Percentiles rank a stretch among this genome's conserved stretches.
These are phyloP conservation scores for Melikaiella ostensackeni DNA, from an alignment of 2,888 invertebrate genomes.

Conservation along the genomic window DNA sequence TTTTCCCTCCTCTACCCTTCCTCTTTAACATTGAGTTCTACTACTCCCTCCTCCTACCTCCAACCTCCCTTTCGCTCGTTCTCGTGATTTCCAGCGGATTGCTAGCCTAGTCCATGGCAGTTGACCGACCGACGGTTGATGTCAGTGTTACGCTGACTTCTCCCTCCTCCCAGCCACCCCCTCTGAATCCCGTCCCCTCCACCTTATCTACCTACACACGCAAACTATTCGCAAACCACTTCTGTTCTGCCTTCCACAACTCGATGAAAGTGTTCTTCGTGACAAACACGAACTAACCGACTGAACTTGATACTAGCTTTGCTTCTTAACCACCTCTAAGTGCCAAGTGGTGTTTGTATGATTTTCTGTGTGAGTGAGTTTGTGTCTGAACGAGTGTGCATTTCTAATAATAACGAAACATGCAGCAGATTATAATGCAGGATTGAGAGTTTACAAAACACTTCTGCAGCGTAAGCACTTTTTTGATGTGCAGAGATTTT, in stretches of 20 bases:
- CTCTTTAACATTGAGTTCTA: slow-evolving; percentile 42
- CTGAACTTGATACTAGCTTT: slow-evolving; percentile 46
- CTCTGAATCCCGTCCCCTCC: slow-evolving; percentile 42
- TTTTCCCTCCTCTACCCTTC: slow-evolving; percentile 36
- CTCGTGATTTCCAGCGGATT: slow-evolving; percentile 43
- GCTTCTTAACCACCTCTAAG: slow-evolving; percentile 16
- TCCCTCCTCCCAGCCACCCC: slow-evolving; percentile 55
- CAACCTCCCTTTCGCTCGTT: slow-evolving; percentile 41
- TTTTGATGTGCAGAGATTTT: not conserved
- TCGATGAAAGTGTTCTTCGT: slow-evolving; percentile 49
- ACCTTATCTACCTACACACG: slow-evolving; percentile 39
- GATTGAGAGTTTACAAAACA: not conserved
- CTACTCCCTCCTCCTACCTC: not conserved
- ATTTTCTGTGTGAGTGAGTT: not conserved
- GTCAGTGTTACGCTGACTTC: slow-evolving; percentile 51
- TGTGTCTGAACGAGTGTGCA: not conserved
- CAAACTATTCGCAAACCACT: slow-evolving; percentile 42
- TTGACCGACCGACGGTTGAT: slow-evolving; percentile 50
- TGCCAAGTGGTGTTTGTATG: not conserved
- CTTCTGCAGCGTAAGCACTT: not conserved
- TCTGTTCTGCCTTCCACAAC: slow-evolving; percentile 36
- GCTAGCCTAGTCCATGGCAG: slow-evolving; percentile 49
- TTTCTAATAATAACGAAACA: slow-evolving; percentile 21
- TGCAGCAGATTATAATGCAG: not conserved
- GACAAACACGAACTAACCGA: slow-evolving; percentile 49